A percentile compares a stretch with the other conserved stretches of the same genome.
These are phyloP conservation scores for Anguilla japonica DNA, from an alignment of 2,113 vertebrate genomes.

Conservation along the genomic window DNA sequence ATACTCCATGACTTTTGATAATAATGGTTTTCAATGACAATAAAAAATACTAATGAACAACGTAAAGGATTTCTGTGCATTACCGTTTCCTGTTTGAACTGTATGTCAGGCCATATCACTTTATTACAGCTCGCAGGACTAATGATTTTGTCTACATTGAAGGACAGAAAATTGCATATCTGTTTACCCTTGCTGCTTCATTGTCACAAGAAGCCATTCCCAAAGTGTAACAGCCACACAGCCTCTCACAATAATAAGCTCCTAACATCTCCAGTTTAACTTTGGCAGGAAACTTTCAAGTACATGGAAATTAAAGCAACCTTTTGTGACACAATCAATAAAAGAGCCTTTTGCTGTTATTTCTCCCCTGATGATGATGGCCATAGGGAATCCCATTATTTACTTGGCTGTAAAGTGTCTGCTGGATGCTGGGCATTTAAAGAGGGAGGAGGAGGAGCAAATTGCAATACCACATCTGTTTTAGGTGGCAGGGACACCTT, in stretches of 20 bases:
- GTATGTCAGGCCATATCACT: not conserved
- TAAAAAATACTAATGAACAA: not conserved
- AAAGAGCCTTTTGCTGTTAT: not conserved
- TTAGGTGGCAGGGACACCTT: not conserved
- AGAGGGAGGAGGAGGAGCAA: not conserved
- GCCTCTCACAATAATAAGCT: not conserved
- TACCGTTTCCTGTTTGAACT: not conserved
- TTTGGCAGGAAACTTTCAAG: not conserved
- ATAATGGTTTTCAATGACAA: not conserved
- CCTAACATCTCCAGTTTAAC: not conserved
- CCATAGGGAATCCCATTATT: not conserved
- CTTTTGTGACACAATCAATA: not conserved
- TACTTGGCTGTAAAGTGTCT: not conserved
- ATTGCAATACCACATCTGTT: not conserved
- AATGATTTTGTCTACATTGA: not conserved
- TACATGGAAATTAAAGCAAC: conserved; percentile 1
- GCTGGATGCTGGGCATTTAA: not conserved
- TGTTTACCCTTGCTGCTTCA: not conserved
- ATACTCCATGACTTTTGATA: not conserved
- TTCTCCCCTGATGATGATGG: not conserved
- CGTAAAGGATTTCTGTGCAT: not conserved
- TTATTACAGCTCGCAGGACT: not conserved
- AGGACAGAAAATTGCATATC: not conserved
- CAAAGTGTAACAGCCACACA: not conserved
- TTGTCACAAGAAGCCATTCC: not conserved